phyloP scores from a whole-genome alignment of 2,113 vertebrate species.

The Ahaetulla prasina region DNA sequence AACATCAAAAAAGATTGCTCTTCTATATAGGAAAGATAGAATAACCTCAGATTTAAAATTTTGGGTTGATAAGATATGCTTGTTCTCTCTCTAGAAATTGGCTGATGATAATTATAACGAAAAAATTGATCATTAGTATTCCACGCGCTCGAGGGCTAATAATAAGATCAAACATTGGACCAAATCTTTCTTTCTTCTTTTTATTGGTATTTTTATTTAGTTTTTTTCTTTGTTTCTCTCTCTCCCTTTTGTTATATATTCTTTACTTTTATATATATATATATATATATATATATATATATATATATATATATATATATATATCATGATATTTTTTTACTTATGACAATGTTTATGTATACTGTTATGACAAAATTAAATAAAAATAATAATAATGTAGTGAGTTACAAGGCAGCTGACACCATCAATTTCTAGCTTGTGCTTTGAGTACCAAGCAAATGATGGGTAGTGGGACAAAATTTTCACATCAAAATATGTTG shows the following conservation, averaged over 20 bases:
- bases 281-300: too few relatives aligned
- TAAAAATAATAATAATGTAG: too few relatives aligned
- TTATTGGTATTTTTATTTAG: background rate
- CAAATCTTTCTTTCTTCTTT: background rate
- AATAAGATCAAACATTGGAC: background rate
- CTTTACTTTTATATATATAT: too few relatives aligned
- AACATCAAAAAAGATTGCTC: background rate
- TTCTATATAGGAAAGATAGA: background rate
- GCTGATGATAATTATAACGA: background rate
- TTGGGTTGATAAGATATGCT: background rate
- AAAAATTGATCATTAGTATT: background rate
- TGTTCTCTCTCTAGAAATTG: background rate
- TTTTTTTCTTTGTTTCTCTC: background rate
- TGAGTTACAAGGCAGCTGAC: background rate
- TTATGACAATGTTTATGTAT: too few relatives aligned
- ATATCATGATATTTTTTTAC: too few relatives aligned
- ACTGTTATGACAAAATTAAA: too few relatives aligned
- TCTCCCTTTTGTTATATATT: too few relatives aligned
- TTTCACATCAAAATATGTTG: background rate
- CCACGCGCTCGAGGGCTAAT: background rate
- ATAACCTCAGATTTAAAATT: background rate
- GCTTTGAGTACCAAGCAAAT: background rate
- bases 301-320: too few relatives aligned
- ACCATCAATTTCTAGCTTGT: background rate
- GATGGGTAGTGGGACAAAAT: background rate